Conservation (phyloP, 1,140 invertebrate genomes). For the Atta texana region DNA sequence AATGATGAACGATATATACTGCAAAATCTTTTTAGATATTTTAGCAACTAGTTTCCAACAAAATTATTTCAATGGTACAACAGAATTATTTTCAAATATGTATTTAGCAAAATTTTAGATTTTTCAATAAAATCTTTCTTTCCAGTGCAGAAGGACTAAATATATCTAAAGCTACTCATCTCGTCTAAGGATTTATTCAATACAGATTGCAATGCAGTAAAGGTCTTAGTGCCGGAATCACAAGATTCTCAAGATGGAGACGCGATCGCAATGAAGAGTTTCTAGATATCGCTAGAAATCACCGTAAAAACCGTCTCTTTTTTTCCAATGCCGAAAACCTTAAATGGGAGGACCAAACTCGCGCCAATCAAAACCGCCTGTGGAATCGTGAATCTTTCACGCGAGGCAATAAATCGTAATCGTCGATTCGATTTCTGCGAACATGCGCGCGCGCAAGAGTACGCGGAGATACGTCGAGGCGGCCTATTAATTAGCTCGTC, state of each 20-base stretch:
- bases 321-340: slow-evolving; percentile 20
- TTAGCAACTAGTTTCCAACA: too few relatives aligned
- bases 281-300: slow-evolving; percentile 31
- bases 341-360: slow-evolving; percentile 32
- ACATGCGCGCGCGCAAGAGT: slow-evolving; percentile 58
- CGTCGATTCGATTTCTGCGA: slow-evolving; percentile 77
- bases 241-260: not conserved
- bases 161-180: too few relatives aligned
- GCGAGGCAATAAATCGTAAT: slow-evolving; percentile 74
- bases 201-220: not conserved
- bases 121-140: too few relatives aligned
- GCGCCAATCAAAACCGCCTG: slow-evolving; percentile 18
- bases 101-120: too few relatives aligned
- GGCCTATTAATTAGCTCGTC: slow-evolving; percentile 83
- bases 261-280: not conserved
- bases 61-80: too few relatives aligned
- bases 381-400: slow-evolving; percentile 56
- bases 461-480: slow-evolving; percentile 58
- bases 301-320: slow-evolving; percentile 24
- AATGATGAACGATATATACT: too few relatives aligned
- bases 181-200: not conserved
- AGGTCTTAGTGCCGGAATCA: not conserved
- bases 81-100: too few relatives aligned
- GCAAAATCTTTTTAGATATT: too few relatives aligned
- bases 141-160: not conserved